A percentile compares a stretch with the other conserved stretches of the same genome.
Evolutionary conservation across 2,888 invertebrate genomes (phyloP).

Genomic region (Brenthis daphne): DNA sequence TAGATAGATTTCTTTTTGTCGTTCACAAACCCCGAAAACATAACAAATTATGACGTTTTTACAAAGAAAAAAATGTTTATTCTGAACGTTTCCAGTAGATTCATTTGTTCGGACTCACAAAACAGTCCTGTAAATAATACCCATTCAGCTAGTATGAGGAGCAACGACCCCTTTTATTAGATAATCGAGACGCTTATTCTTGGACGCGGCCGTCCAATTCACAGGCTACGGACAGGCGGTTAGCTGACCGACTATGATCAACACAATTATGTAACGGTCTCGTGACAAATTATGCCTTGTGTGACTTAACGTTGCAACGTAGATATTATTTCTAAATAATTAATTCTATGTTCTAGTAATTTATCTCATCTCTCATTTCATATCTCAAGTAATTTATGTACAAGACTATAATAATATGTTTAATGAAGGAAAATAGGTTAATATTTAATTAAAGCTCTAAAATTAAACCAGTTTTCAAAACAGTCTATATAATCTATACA

Average conservation of each 20-base stretch:
- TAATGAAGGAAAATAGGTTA: too few species aligned
- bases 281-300: slow-evolving; percentile 27
- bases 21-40: too few species aligned
- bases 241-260: slow-evolving; percentile 31
- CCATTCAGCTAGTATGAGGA: slow-evolving; percentile 24
- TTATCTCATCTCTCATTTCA: too few species aligned
- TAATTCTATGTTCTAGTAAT: background rate
- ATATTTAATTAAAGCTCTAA: too few species aligned
- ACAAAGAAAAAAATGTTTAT: too few species aligned
- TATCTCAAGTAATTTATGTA: too few species aligned
- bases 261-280: slow-evolving; percentile 27
- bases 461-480: too few species aligned
- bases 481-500: too few species aligned
- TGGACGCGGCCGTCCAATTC: slow-evolving; percentile 33
- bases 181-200: slow-evolving; percentile 43
- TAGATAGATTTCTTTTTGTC: too few species aligned
- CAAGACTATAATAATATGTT: too few species aligned
- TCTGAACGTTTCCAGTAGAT: too few species aligned
- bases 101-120: background rate
- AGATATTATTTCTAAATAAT: background rate
- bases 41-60: too few species aligned
- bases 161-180: slow-evolving; percentile 47
- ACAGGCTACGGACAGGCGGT: slow-evolving; percentile 32
- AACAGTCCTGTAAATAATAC: slow-evolving; percentile 8
- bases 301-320: slow-evolving; percentile 6